Base-by-base conservation (phyloP, 2,797 vertebrate genomes). In the Karalla daura region DNA sequence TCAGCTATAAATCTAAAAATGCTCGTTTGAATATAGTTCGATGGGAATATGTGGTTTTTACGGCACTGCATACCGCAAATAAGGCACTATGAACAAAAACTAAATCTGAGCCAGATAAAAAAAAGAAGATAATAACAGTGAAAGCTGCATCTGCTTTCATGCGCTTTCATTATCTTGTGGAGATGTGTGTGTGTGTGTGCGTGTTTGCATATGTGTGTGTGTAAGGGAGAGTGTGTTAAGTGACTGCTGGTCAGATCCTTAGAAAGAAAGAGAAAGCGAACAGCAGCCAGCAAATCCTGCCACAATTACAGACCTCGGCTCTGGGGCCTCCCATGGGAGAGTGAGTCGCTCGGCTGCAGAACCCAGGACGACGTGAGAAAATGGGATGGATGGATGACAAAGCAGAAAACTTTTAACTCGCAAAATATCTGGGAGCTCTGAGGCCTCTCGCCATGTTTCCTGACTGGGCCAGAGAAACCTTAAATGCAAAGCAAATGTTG, bases 231-330 rank as follows among this genome's bases (percentile, higher is more conserved):
- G 68, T 5, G 36, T 74, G 76, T 71, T 75, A 74, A 76, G 75
- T 71, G 79, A 71, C 43, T 20, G 12, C 43, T 56, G 56, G 72
- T 78, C 35, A 56, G 70, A 72, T 74, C 63, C 51, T 74, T 60
- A 74, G 62, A 79, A 67, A 78, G 67, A 61, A 70, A 72, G 86
- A 69, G 52, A 61, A 65, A 2, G 11, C 2, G 15, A 47, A 59
- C 55, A 51, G 63, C 64, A 63, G 80, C 84, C 82, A 81, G 80
- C 54, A 77, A 78, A 71, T 71, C 52, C 55, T 17, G 62, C 83
- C 86, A 86, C 83, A 82, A 89, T 87, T 86, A 86, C 63, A 88
- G 81, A 68, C 25, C 75, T 74, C 40, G 30, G 33, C 13, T 53
- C 44, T 60, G 39, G 7, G 55, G 56, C 54, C 76, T 84, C 71